Percentiles rank a stretch among this genome's conserved stretches.
phyloP scores from a whole-genome alignment of 2,113 vertebrate species.

The Myanophis thanlyinensis region DNA sequence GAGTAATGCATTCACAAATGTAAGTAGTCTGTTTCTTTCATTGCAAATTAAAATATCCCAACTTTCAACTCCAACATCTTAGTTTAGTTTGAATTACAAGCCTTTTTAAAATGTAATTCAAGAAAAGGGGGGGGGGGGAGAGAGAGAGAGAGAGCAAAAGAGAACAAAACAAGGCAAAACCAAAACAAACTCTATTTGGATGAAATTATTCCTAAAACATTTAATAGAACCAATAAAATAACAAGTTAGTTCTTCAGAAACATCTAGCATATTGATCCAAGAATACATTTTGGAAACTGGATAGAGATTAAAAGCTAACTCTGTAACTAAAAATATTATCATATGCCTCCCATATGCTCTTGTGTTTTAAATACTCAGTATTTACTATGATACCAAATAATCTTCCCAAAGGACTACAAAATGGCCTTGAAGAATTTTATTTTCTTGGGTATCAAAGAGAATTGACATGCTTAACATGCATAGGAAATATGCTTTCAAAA shows the following conservation, averaged over 20 bases:
- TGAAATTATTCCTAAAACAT: background rate
- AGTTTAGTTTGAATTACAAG: background rate
- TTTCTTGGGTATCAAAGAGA: background rate
- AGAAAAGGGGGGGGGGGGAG: background rate
- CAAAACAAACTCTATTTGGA: background rate
- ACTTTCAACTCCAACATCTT: background rate
- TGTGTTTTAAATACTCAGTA: background rate
- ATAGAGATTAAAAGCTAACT: conserved; percentile 12
- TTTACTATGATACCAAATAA: background rate
- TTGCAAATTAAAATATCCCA: background rate
- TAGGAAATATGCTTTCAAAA: background rate
- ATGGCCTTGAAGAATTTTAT: background rate
- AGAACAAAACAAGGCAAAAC: background rate
- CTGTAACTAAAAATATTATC: background rate
- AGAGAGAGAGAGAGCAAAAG: background rate
- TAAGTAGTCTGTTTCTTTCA: background rate
- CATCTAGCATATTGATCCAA: background rate
- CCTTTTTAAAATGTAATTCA: background rate
- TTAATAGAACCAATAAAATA: background rate
- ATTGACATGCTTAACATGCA: background rate
- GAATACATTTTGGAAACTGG: background rate
- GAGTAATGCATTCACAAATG: background rate
- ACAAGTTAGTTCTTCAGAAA: background rate
- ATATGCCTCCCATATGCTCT: background rate
- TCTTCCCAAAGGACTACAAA: background rate